These are phyloP conservation scores for Hydroisotoma schaefferi DNA, from an alignment of 2,888 invertebrate genomes.

Conservation along the genomic window DNA sequence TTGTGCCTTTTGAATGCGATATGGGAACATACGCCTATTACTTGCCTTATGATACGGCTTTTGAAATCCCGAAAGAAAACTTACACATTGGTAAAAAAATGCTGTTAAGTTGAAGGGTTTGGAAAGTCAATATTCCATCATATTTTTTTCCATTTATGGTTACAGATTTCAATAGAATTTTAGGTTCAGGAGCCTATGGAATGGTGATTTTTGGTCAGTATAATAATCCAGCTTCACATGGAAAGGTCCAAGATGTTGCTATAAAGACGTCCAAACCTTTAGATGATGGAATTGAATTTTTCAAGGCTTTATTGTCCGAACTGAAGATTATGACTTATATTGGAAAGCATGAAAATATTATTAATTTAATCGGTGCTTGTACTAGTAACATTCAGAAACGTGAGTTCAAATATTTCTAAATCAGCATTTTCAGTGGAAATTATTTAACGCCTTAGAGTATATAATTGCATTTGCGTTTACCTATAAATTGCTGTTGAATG, in stretches of 20 bases:
- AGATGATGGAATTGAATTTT: constrained; percentile 15
- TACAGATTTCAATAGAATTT: constrained; percentile 20
- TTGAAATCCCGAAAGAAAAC: constrained; percentile 26
- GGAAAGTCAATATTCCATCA: background rate
- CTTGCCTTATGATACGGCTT: constrained; percentile 24
- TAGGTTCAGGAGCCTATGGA: constrained; percentile 33
- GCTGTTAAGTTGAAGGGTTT: background rate
- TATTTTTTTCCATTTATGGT: background rate
- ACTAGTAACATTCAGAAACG: constrained; percentile 10
- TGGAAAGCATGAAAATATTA: constrained; percentile 15
- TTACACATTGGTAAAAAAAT: constrained; percentile 24
- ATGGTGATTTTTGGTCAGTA: constrained; percentile 27
- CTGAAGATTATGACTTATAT: constrained; percentile 21
- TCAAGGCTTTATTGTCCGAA: constrained; percentile 30
- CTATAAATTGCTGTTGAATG: background rate
- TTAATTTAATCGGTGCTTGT: constrained; percentile 18
- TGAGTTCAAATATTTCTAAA: background rate
- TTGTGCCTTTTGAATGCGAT: constrained; percentile 32
- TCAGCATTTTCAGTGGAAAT: background rate
- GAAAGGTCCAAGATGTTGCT: constrained; percentile 16
- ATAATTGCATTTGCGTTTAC: background rate
- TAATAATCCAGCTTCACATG: constrained; percentile 4
- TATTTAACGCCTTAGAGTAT: background rate
- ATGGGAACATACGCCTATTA: constrained; percentile 39
- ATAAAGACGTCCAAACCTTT: constrained; percentile 34